phyloP scores from a whole-genome alignment of 2,888 invertebrate species.

The Morinoia aosen region DNA sequence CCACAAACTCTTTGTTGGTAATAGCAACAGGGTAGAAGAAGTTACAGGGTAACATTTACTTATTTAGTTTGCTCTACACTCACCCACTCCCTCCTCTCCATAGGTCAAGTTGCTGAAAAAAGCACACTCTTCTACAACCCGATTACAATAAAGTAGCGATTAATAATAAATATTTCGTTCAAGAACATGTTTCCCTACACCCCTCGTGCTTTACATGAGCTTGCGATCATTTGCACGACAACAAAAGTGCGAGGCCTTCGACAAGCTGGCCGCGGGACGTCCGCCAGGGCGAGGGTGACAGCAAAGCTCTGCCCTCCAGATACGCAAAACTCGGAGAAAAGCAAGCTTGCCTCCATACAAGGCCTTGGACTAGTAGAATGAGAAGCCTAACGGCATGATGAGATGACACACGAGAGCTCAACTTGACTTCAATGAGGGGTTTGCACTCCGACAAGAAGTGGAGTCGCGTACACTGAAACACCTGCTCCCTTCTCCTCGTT shows the following conservation, averaged over 20 bases:
- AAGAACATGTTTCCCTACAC: not conserved
- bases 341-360: not conserved
- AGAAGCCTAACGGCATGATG: not conserved
- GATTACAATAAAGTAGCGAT: no score
- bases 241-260: not conserved
- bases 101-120: no score
- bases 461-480: not conserved
- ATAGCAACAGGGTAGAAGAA: no score
- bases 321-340: not conserved
- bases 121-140: no score
- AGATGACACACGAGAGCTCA: slow-evolving; percentile 1
- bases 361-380: not conserved
- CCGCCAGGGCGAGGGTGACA: not conserved
- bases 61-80: no score
- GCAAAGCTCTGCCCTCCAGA: not conserved
- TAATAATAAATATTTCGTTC: no score
- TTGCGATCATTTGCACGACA: not conserved
- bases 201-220: not conserved
- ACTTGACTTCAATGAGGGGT: not conserved
- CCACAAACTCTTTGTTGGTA: no score
- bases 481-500: not conserved
- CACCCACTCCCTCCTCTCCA: no score
- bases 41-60: no score
- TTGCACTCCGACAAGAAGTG: not conserved
- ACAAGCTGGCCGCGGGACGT: not conserved